phyloP scores from a whole-genome alignment of 2,113 vertebrate genomes.

The Tympanuchus pallidicinctus region DNA sequence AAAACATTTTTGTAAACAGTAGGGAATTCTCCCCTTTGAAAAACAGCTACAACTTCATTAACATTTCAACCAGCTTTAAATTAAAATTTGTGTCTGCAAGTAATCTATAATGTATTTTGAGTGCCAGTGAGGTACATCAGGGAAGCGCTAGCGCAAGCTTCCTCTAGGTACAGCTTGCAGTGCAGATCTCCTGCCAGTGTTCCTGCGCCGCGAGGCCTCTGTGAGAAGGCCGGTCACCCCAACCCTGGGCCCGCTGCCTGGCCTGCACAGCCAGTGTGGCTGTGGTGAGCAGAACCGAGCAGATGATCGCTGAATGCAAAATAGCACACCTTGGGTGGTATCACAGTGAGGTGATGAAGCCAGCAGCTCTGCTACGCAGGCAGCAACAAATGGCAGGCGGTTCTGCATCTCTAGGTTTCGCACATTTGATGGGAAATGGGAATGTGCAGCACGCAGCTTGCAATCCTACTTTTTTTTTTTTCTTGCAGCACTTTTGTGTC shows the following conservation, averaged over 20 bases:
- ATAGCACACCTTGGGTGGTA: not conserved
- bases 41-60: constrained; percentile 45
- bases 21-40: constrained; percentile 9
- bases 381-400: not conserved
- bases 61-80: constrained; percentile 38
- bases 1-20: not conserved
- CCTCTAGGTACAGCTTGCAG: not conserved
- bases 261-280: not conserved
- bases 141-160: not conserved
- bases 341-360: not conserved
- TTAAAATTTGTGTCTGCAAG: constrained; percentile 43
- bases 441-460: not conserved
- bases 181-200: not conserved
- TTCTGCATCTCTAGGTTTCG: not conserved
- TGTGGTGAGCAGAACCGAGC: not conserved
- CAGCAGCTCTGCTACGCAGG: not conserved
- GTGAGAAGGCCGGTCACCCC: not conserved
- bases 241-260: not conserved
- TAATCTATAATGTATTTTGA: constrained; percentile 27
- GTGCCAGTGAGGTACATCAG: not conserved
- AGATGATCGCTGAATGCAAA: not conserved
- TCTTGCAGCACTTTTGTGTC: not conserved
- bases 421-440: not conserved
- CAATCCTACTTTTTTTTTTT: not conserved
- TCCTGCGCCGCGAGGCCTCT: not conserved